Percentiles rank a stretch among this genome's conserved stretches.
Evolutionary conservation across 1,140 invertebrate genomes (phyloP).

Genomic region (Galleria mellonella): DNA sequence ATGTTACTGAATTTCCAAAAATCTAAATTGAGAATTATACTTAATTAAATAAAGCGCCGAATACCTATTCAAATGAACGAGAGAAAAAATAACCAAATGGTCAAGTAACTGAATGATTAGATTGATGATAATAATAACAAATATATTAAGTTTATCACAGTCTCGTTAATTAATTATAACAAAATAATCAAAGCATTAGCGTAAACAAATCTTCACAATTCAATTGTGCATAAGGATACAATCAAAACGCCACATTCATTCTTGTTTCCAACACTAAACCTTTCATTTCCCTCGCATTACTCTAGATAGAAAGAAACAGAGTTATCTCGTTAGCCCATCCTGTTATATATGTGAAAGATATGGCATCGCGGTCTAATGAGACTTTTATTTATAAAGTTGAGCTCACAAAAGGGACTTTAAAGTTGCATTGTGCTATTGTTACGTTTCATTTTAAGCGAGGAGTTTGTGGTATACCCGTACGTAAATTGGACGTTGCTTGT

Average conservation of each 20-base stretch:
- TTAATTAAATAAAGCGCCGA: no score
- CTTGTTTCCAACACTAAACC: slow-evolving; percentile 9
- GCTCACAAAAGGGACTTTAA: slow-evolving; percentile 54
- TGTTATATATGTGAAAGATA: slow-evolving; percentile 57
- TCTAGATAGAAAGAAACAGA: slow-evolving; percentile 22
- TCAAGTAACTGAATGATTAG: no score
- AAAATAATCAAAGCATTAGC: no score
- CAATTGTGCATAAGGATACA: no score
- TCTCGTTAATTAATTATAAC: no score
- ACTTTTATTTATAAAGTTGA: slow-evolving; percentile 67
- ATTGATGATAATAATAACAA: no score
- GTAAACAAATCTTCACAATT: no score
- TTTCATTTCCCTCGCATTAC: slow-evolving; percentile 9
- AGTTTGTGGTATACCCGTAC: slow-evolving; percentile 55
- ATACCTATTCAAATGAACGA: no score
- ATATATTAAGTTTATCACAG: no score
- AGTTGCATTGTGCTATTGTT: slow-evolving; percentile 67
- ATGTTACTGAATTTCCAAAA: no score
- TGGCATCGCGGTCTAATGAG: slow-evolving; percentile 55
- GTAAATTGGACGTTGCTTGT: slow-evolving; percentile 53
- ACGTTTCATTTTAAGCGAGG: slow-evolving; percentile 57
- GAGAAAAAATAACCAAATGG: no score
- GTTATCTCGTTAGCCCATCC: slow-evolving; percentile 41
- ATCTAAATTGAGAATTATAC: no score
- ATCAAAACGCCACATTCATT: slow-evolving; percentile 2